Evolutionary conservation across 2,797 vertebrate species (phyloP), one percentile per base, ranked within the genome.

Genomic region (Gephyroberyx darwinii): DNA sequence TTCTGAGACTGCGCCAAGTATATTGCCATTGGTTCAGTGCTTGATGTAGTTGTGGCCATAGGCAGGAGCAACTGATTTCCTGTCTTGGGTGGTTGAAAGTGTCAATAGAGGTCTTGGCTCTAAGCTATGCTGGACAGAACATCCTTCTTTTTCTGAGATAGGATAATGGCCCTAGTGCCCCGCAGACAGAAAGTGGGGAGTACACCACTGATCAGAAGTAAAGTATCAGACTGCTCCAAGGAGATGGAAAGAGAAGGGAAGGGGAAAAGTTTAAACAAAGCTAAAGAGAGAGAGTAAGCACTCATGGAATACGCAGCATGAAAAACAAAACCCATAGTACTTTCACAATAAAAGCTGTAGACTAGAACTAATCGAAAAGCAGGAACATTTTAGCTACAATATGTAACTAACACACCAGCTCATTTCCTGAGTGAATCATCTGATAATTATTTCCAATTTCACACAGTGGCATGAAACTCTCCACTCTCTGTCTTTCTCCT

Each of bases 51-150:
- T 62, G 70, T 84, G 60, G 60, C 56, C 74, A 71, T 81, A 72
- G 88, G 83, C 71, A 70, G 67, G 33, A 60, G 22, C 65, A 68
- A 70, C 71, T 72, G 85, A 80, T 84, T 81, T 87, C 69, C 80
- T 74, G 70, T 39, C 75, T 30, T 13, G 51, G 61, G 65, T 79
- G 61, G 8, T 75, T 45, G 45, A 58, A 51, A 48, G 53, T 75
- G 74, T 75, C 65, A 62, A 17, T 26, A 12, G 41, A 74, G 37
- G 69, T 65, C 50, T 69, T 81, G 19, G 68, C 77, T 82, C 8
- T 8, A 59, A 39, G 70, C 37, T 57, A 45, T 39, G 43, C 41
- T 62, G 56, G 37, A 77, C 69, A 77, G 69, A 69, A 75, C 62
- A 58, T 39, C 48, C 35, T 66, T 39, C 71, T 74, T 61, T 78